These are phyloP conservation scores for Hydrozoanthus gracilis DNA, from an alignment of 92 coral and sea anemone species.

Conservation along the genomic window DNA sequence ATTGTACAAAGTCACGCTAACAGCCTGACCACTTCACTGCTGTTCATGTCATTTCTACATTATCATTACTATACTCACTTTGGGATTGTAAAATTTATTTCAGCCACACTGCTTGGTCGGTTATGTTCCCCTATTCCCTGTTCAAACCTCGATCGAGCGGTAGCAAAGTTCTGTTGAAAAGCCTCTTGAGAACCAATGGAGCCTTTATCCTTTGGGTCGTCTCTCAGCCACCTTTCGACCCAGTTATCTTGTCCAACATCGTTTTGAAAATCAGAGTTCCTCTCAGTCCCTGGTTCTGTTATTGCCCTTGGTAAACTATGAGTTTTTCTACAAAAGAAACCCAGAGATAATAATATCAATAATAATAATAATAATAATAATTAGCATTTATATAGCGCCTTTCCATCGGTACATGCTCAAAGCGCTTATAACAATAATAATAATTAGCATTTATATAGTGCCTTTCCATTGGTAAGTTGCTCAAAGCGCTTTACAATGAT, in stretches of 20 bases:
- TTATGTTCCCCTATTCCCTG: conserved; percentile 9
- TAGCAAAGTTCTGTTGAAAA: conserved; percentile 56
- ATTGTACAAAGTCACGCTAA: not conserved
- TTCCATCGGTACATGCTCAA: too few species aligned
- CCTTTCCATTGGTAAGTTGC: too few species aligned
- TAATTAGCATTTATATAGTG: too few species aligned
- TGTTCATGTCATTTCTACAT: not conserved
- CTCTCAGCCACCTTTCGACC: conserved; percentile 80
- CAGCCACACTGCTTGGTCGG: conserved; percentile 17
- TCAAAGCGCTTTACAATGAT: too few species aligned
- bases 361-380: too few species aligned
- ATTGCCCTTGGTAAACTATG: conserved; percentile 18
- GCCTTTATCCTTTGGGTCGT: conserved; percentile 33
- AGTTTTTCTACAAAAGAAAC: conserved; percentile 6
- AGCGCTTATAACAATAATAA: too few species aligned
- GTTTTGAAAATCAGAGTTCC: not conserved
- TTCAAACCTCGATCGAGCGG: conserved; percentile 75
- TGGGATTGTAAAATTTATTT: not conserved
- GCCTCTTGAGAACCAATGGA: conserved; percentile 30
- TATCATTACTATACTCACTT: conserved; percentile 8
- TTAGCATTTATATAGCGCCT: too few species aligned
- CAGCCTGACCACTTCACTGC: not conserved
- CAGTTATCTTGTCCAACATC: conserved; percentile 56
- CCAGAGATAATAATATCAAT: too few species aligned
- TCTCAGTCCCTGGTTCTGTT: not conserved